Evolutionary conservation across 2,888 invertebrate genomes (phyloP).

Genomic region (Cecidostiba fungosa): DNA sequence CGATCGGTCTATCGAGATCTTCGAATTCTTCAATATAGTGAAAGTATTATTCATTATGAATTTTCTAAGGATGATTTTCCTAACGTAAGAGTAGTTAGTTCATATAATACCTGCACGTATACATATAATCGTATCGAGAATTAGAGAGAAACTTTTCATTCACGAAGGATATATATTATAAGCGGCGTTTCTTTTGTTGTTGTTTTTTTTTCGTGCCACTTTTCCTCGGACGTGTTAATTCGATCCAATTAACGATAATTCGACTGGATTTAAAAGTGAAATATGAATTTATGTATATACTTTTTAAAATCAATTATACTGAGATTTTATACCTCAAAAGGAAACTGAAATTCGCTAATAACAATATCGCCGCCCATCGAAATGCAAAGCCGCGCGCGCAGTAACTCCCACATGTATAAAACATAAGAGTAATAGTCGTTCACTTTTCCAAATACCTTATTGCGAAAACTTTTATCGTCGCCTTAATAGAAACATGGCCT

Average conservation of each 20-base stretch:
- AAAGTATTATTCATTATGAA: conserved; percentile 20
- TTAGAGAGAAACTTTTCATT: conserved; percentile 15
- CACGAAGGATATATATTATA: neutral
- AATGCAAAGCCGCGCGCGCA: neutral
- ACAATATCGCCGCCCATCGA: neutral
- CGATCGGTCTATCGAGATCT: conserved; percentile 14
- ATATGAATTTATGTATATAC: too few species aligned
- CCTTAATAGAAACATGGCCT: conserved; percentile 5
- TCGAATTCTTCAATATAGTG: neutral
- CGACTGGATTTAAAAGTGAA: neutral
- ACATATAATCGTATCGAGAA: neutral
- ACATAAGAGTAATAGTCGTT: neutral
- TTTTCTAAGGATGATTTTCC: conserved; percentile 19
- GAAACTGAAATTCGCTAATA: neutral
- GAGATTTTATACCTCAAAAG: neutral
- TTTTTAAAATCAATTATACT: too few species aligned
- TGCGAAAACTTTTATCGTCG: conserved; percentile 18
- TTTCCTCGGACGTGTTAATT: conserved; percentile 14
- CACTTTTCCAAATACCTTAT: neutral
- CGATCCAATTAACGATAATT: conserved; percentile 1
- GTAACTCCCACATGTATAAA: neutral
- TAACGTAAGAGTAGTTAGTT: conserved; percentile 10
- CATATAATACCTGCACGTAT: conserved; percentile 7
- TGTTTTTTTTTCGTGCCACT: neutral
- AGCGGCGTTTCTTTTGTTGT: neutral